Percentiles rank a stretch among this genome's conserved stretches.
These are phyloP conservation scores for Misgurnus anguillicaudatus DNA, from an alignment of 2,113 vertebrate species.

Conservation along the genomic window DNA sequence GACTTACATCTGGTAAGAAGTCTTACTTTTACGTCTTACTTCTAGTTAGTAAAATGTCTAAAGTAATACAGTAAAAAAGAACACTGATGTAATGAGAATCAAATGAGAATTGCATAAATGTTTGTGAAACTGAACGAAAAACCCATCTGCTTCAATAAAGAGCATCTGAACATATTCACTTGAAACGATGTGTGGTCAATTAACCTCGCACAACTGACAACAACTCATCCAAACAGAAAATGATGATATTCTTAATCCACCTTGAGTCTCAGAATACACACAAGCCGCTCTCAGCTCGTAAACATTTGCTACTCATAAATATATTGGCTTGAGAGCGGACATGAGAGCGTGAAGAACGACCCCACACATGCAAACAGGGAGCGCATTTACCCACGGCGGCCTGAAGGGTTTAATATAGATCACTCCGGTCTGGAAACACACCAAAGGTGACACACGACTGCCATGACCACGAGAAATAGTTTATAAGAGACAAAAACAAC, in stretches of 20 bases:
- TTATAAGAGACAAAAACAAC: conserved; percentile 54
- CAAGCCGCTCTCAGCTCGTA: conserved; percentile 46
- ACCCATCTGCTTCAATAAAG: background rate
- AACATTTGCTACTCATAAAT: conserved; percentile 56
- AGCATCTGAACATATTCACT: background rate
- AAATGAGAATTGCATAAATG: too few species aligned
- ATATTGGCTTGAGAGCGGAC: conserved; percentile 52
- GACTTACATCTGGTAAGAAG: too few species aligned
- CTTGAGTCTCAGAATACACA: conserved; percentile 42
- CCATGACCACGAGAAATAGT: conserved; percentile 42
- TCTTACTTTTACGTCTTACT: too few species aligned
- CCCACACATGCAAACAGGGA: conserved; percentile 50
- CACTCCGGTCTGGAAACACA: conserved; percentile 47
- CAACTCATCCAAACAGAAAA: conserved; percentile 12
- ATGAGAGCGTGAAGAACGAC: conserved; percentile 39
- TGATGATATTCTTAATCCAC: conserved; percentile 9
- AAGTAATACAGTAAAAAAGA: too few species aligned
- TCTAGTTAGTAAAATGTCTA: too few species aligned
- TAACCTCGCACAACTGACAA: background rate
- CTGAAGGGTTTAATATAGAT: conserved; percentile 53
- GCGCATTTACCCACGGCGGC: conserved; percentile 29
- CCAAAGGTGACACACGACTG: conserved; percentile 52
- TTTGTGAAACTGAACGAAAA: too few species aligned
- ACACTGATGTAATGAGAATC: too few species aligned
- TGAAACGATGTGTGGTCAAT: background rate